Base-by-base conservation (phyloP, 2,888 invertebrate genomes). In the Xestia rhomboidea region DNA sequence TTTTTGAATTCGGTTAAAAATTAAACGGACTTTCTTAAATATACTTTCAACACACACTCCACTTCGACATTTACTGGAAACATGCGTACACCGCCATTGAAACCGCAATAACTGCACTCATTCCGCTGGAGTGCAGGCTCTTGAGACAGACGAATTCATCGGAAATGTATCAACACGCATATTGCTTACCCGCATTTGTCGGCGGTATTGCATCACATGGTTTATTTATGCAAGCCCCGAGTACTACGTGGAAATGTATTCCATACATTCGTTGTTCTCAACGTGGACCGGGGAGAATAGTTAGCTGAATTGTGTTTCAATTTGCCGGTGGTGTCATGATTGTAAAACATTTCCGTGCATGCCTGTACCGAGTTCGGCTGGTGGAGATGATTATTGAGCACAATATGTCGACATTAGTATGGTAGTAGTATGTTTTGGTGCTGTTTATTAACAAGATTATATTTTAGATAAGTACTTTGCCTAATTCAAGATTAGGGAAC, bases 251-350 rank as follows among this genome's bases (percentile, higher is more conserved):
- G 81, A 77, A 86, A 88, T 84, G 82, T 86, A 86, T 86, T 86
- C 88, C 77, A 70, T 79, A 81, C 77, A 82, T 84, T 82, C 81
- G 81, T 86, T 84, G 81, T 81, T 81, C 82, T 84, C 78, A 79
- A 81, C 41, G 62, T 49, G 68, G 81, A 63, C 80, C 66, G 51
- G 69, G 24, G 84, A 82, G 86, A 88, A 75, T 88, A 81, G 88
- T 87, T 88, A 86, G 86, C 67, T 46, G 77, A 79, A 88, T 86
- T 86, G 87, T 84, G 87, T 86, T 87, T 88, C 87, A 84, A 86
- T 88, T 88, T 82, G 74, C 68, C 68, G 38, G 60, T 66, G 82
- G 74, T 82, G 82, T 77, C 77, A 82, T 84, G 72, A 82, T 75
- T 77, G 77, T 74, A 67, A 68, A 85, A 70, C 82, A 85, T 75